phyloP scores from a whole-genome alignment of 1,140 invertebrate species.

The Laodelphax striatellus region DNA sequence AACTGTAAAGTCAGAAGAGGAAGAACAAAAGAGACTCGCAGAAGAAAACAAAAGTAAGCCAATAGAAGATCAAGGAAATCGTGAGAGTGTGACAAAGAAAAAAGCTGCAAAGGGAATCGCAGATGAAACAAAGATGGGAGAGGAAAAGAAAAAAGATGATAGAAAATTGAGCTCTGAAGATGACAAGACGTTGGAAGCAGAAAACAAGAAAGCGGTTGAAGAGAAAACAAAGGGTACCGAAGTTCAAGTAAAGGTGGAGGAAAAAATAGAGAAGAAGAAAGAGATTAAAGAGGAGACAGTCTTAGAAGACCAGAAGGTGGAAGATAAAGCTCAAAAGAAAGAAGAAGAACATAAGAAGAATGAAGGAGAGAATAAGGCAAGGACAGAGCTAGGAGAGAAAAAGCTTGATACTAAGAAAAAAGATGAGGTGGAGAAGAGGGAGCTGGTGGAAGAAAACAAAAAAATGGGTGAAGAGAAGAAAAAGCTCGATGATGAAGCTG shows the following conservation, averaged over 20 bases:
- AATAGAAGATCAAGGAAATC: no score
- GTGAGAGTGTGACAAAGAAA: background rate
- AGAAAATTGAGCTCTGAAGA: slow-evolving; percentile 17
- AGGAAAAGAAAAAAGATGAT: slow-evolving; percentile 9
- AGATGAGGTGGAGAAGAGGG: slow-evolving; percentile 15
- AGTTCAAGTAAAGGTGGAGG: background rate
- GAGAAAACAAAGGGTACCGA: slow-evolving; percentile 5
- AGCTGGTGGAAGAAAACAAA: slow-evolving; percentile 19
- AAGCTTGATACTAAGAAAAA: slow-evolving; percentile 16
- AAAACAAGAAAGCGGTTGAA: background rate
- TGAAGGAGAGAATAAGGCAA: background rate
- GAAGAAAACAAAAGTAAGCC: no score
- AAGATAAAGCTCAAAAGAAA: slow-evolving; percentile 18
- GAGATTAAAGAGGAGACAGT: background rate
- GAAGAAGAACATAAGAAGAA: slow-evolving; percentile 1
- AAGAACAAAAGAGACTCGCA: no score
- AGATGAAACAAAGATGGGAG: background rate
- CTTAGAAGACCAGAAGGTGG: background rate
- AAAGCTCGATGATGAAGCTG: slow-evolving; percentile 14
- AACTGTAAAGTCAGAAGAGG: no score
- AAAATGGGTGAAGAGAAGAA: slow-evolving; percentile 22
- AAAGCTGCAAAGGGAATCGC: background rate
- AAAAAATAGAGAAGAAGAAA: slow-evolving; percentile 2
- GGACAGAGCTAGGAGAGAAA: background rate
- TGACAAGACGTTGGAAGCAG: background rate